A percentile compares a stretch with the other conserved stretches of the same genome.
These are phyloP conservation scores for Enteromius thamalakanensis DNA, from an alignment of 2,797 vertebrate species.

Conservation along the genomic window DNA sequence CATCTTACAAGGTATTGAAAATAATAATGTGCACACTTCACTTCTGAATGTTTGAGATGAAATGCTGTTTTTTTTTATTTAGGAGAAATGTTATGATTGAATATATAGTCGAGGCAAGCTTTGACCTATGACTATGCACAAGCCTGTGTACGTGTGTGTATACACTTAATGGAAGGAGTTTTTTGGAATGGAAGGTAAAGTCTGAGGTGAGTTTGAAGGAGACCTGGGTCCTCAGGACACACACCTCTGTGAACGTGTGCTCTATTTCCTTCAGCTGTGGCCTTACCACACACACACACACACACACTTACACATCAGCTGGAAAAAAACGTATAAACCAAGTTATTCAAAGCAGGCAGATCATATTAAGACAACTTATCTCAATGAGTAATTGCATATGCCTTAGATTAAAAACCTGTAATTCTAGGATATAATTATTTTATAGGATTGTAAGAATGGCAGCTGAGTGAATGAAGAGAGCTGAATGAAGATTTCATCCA, in stretches of 20 bases:
- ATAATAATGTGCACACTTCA: slow-evolving; percentile 52
- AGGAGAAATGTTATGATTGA: slow-evolving; percentile 23
- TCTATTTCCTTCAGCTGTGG: slow-evolving; percentile 72
- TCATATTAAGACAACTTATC: slow-evolving; percentile 38
- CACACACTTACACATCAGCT: slow-evolving; percentile 32
- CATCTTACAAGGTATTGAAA: slow-evolving; percentile 51
- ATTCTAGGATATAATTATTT: slow-evolving; percentile 71
- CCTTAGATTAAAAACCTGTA: slow-evolving; percentile 56
- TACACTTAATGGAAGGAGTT: background rate
- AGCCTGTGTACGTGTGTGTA: slow-evolving; percentile 33
- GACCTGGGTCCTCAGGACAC: slow-evolving; percentile 72
- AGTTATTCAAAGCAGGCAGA: slow-evolving; percentile 30
- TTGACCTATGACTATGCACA: slow-evolving; percentile 44
- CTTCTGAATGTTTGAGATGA: slow-evolving; percentile 32
- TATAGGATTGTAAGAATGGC: slow-evolving; percentile 55
- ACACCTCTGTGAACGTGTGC: slow-evolving; percentile 66
- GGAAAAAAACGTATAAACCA: slow-evolving; percentile 50
- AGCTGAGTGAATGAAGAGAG: slow-evolving; percentile 50
- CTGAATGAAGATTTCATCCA: slow-evolving; percentile 78
- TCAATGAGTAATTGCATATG: slow-evolving; percentile 41
- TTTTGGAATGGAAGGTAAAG: slow-evolving; percentile 58
- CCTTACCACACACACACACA: slow-evolving; percentile 42
- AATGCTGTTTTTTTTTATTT: background rate
- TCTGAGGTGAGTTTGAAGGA: slow-evolving; percentile 66
- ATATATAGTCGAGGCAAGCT: background rate